A percentile compares a stretch with the other conserved stretches of the same genome.
Conservation (phyloP, 1,140 invertebrate genomes). For the Phymastichus coffea region DNA sequence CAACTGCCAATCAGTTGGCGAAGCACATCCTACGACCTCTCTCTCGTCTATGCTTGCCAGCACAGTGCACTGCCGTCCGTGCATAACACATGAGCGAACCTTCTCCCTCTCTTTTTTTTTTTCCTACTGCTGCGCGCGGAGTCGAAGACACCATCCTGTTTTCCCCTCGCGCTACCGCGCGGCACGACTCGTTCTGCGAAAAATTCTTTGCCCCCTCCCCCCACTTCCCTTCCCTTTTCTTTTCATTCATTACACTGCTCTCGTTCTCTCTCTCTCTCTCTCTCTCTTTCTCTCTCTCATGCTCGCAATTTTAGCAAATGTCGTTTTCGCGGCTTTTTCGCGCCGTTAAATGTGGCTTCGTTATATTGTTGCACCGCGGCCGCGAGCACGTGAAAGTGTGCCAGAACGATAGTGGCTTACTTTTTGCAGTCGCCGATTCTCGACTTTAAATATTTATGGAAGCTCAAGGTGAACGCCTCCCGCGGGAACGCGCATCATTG, state of each 20-base stretch:
- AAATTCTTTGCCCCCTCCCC: no score
- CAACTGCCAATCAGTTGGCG: slow-evolving; percentile 1
- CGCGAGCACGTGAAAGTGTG: not conserved
- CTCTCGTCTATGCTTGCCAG: no score
- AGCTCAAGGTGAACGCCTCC: not conserved
- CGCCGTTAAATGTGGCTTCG: not conserved
- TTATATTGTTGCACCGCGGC: no score
- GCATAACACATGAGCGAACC: no score
- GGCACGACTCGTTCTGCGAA: no score
- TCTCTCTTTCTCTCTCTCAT: not conserved
- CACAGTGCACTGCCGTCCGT: no score
- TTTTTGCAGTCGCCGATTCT: not conserved
- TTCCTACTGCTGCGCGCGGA: no score
- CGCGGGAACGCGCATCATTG: no score
- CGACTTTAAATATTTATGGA: not conserved
- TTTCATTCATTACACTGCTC: not conserved
- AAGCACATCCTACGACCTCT: not conserved
- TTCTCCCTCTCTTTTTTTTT: no score
- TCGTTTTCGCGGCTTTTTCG: not conserved
- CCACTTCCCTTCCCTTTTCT: not conserved
- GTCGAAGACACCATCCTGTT: no score
- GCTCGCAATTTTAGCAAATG: not conserved
- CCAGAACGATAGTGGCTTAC: not conserved
- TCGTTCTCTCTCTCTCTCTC: not conserved
- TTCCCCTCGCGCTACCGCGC: no score